These are phyloP conservation scores for Petrocephalus microphthalmus DNA, from an alignment of 2,113 vertebrate species.

Conservation along the genomic window DNA sequence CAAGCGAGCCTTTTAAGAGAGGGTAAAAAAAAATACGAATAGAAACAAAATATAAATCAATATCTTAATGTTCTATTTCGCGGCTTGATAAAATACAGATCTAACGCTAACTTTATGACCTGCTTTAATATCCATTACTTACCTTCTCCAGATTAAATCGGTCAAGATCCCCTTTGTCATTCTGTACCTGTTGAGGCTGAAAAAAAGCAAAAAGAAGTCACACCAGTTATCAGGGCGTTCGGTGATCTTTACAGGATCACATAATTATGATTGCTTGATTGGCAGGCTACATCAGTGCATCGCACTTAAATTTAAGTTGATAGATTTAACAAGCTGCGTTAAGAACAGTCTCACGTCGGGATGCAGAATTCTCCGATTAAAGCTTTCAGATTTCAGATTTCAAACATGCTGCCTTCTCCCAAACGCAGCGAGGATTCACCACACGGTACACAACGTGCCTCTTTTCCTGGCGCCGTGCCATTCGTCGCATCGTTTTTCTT, in stretches of 20 bases:
- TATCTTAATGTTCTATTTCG: neutral
- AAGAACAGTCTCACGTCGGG: neutral
- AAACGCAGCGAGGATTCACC: neutral
- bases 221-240: neutral
- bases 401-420: slow-evolving; percentile 19
- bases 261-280: neutral
- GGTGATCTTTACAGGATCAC: neutral
- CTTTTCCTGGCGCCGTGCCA: neutral
- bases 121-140: slow-evolving; percentile 12
- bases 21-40: neutral
- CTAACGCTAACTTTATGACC: neutral
- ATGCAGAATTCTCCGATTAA: neutral
- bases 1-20: slow-evolving; percentile 71
- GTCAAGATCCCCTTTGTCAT: slow-evolving; percentile 45
- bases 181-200: slow-evolving; percentile 41
- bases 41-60: neutral
- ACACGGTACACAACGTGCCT: slow-evolving; percentile 6
- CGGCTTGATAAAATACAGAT: neutral
- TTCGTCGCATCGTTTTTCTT: slow-evolving; percentile 51
- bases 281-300: neutral
- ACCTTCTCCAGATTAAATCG: slow-evolving; percentile 84
- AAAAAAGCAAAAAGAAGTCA: slow-evolving; percentile 17
- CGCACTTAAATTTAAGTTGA: neutral
- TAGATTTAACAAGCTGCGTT: neutral
- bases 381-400: neutral